phyloP scores from a whole-genome alignment of 2,888 invertebrate species.

The Nymphalis polychloros region DNA sequence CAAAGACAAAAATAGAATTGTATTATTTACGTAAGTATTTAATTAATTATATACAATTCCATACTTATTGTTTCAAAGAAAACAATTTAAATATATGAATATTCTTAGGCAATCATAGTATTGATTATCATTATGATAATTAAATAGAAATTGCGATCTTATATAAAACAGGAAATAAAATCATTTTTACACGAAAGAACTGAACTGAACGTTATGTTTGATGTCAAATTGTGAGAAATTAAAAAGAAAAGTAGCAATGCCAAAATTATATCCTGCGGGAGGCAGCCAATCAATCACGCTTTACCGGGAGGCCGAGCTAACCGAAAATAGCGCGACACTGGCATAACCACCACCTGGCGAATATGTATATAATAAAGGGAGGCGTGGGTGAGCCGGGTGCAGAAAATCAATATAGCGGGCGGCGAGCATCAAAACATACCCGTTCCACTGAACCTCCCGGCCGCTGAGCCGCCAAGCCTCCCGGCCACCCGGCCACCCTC shows the following conservation, averaged over 20 bases:
- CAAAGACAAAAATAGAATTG: too few relatives aligned
- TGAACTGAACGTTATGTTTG: not conserved
- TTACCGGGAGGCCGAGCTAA: slow-evolving; percentile 59
- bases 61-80: slow-evolving; percentile 3
- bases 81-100: slow-evolving; percentile 21
- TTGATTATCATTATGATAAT: slow-evolving; percentile 1
- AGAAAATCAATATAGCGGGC: slow-evolving; percentile 80
- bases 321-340: slow-evolving; percentile 75
- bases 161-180: not conserved
- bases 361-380: slow-evolving; percentile 73
- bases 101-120: slow-evolving; percentile 19
- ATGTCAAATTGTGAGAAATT: slow-evolving; percentile 2
- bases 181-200: not conserved
- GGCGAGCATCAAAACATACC: slow-evolving; percentile 79
- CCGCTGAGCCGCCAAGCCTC: slow-evolving; percentile 50
- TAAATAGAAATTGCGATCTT: not conserved
- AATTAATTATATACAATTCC: too few relatives aligned
- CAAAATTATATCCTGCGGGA: slow-evolving; percentile 40
- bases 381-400: slow-evolving; percentile 57
- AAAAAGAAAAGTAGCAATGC: slow-evolving; percentile 22
- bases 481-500: slow-evolving; percentile 66
- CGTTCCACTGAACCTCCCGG: slow-evolving; percentile 48
- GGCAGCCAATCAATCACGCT: slow-evolving; percentile 66
- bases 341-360: slow-evolving; percentile 62
- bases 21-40: too few relatives aligned